phyloP scores from a whole-genome alignment of 2,888 invertebrate species.

The Orthosia incerta region DNA sequence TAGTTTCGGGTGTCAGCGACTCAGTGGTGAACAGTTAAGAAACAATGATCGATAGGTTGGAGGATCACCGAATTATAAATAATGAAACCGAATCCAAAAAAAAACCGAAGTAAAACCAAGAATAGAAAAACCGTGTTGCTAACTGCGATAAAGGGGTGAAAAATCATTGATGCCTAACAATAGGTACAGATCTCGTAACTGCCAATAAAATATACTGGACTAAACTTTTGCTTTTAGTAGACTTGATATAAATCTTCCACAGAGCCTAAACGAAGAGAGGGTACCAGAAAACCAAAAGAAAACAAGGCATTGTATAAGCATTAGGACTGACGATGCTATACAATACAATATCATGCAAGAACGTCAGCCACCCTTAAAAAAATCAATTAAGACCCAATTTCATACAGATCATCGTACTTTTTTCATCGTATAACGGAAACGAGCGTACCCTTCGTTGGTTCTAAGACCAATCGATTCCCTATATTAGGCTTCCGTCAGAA shows the following conservation, averaged over 20 bases:
- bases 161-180: not conserved
- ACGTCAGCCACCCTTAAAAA: conserved; percentile 29
- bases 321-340: not conserved
- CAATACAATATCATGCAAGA: not conserved
- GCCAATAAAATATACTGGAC: not conserved
- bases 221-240: not conserved
- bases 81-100: too few relatives aligned
- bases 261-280: not conserved
- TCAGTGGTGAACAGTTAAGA: conserved; percentile 13
- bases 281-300: not conserved
- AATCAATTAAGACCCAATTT: conserved; percentile 58
- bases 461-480: conserved; percentile 87
- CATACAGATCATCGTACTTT: conserved; percentile 69
- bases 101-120: not conserved
- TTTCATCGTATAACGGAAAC: conserved; percentile 77
- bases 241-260: not conserved
- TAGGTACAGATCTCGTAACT: not conserved
- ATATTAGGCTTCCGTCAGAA: conserved; percentile 88
- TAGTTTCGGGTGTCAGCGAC: conserved; percentile 21
- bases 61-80: not conserved
- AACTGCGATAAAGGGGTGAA: not conserved
- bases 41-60: conserved; percentile 29
- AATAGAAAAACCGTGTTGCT: not conserved
- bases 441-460: conserved; percentile 78
- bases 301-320: not conserved